These are phyloP conservation scores for Caenorhabditis briggsae DNA, from an alignment of 1,140 invertebrate species.

Conservation along the genomic window DNA sequence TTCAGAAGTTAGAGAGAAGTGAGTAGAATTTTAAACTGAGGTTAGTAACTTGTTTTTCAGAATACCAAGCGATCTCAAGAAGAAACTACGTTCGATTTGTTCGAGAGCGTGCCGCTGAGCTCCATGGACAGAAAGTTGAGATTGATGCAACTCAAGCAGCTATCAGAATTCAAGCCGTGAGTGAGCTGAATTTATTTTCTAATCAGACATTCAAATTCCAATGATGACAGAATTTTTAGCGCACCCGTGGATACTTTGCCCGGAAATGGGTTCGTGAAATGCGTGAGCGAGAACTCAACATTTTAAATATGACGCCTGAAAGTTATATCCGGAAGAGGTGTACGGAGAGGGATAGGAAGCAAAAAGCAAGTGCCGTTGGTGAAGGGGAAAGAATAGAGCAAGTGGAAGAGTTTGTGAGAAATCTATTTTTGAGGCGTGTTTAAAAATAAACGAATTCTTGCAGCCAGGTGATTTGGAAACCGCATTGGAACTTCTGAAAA, in stretches of 20 bases:
- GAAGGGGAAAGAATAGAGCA: constrained; percentile 26
- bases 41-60: not conserved
- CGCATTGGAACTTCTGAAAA: constrained; percentile 17
- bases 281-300: constrained; percentile 17
- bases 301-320: constrained; percentile 43
- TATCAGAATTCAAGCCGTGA: constrained; percentile 29
- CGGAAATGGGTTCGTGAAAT: constrained; percentile 39
- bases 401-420: constrained; percentile 33
- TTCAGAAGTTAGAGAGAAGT: constrained; percentile 46
- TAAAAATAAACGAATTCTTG: not conserved
- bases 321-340: constrained; percentile 40
- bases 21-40: not conserved
- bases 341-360: constrained; percentile 24
- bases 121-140: constrained; percentile 21
- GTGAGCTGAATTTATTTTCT: not conserved
- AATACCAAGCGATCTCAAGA: constrained; percentile 36
- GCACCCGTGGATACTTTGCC: constrained; percentile 28
- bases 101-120: constrained; percentile 16
- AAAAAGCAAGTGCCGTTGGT: constrained; percentile 1
- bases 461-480: not conserved
- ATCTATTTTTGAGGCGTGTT: not conserved
- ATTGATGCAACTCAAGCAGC: constrained; percentile 38
- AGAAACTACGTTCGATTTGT: constrained; percentile 32
- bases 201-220: too few relatives aligned
- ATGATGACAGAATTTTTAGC: not conserved